Evolutionary conservation across 2,113 vertebrate species (phyloP).

Genomic region (Donacobius atricapilla): DNA sequence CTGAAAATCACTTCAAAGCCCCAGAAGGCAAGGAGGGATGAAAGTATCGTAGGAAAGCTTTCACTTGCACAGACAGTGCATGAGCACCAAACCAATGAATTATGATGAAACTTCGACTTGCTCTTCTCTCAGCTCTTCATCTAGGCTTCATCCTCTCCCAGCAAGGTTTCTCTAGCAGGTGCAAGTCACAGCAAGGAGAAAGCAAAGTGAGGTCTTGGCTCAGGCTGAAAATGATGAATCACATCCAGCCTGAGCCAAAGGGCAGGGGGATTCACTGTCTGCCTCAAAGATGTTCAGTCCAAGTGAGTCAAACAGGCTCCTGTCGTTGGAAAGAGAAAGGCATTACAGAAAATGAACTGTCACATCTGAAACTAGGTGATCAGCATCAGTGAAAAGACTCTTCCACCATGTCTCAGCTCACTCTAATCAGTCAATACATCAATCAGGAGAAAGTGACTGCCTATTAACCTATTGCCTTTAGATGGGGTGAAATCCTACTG

Average conservation of each 20-base stretch:
- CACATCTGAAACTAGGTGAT: not conserved
- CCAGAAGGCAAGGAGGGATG: not conserved
- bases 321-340: not conserved
- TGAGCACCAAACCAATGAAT: not conserved
- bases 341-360: not conserved
- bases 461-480: not conserved
- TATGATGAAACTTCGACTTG: not conserved
- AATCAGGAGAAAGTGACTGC: not conserved
- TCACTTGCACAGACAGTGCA: not conserved
- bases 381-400: not conserved
- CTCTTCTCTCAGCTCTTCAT: not conserved
- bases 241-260: not conserved
- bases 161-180: not conserved
- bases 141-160: not conserved
- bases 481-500: not conserved
- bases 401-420: not conserved
- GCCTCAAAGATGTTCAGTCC: not conserved
- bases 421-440: not conserved
- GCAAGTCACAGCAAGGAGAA: not conserved
- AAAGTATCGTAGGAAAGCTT: not conserved
- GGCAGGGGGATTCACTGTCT: not conserved
- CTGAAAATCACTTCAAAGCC: not conserved
- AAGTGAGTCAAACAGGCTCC: not conserved
- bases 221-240: not conserved
- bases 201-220: not conserved